Conservation (phyloP, 1,140 invertebrate genomes). For the Triops longicaudatus region DNA sequence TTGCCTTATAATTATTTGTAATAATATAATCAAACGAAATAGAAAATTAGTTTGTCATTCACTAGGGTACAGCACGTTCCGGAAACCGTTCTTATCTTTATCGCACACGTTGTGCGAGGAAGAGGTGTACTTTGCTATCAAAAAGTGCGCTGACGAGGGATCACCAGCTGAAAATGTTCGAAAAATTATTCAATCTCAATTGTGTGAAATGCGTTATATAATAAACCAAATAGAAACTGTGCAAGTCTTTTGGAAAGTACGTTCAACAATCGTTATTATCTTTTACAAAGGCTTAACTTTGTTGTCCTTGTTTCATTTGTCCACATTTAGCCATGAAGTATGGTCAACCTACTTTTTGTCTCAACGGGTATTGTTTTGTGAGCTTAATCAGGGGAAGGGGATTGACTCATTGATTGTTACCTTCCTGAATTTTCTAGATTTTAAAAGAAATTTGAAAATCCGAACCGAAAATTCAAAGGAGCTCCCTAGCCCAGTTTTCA, state of each 20-base stretch:
- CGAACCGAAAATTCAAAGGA: too few relatives aligned
- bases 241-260: background rate
- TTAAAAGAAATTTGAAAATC: background rate
- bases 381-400: background rate
- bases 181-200: too few relatives aligned
- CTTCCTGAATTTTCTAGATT: background rate
- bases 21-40: too few relatives aligned
- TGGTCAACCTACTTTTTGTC: slow-evolving; percentile 3
- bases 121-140: too few relatives aligned
- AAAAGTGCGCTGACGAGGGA: background rate
- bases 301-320: background rate
- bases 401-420: background rate
- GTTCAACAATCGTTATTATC: slow-evolving; percentile 15
- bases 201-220: too few relatives aligned
- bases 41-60: too few relatives aligned
- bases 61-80: too few relatives aligned
- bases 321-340: slow-evolving; percentile 12
- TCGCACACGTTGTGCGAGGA: too few relatives aligned
- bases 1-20: background rate
- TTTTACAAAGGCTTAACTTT: slow-evolving; percentile 15
- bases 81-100: too few relatives aligned
- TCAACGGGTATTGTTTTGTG: background rate
- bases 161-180: too few relatives aligned
- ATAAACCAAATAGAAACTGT: background rate
- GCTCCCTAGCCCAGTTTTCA: too few relatives aligned